Base-by-base conservation (phyloP, 2,113 vertebrate genomes). In the Indicator indicator region DNA sequence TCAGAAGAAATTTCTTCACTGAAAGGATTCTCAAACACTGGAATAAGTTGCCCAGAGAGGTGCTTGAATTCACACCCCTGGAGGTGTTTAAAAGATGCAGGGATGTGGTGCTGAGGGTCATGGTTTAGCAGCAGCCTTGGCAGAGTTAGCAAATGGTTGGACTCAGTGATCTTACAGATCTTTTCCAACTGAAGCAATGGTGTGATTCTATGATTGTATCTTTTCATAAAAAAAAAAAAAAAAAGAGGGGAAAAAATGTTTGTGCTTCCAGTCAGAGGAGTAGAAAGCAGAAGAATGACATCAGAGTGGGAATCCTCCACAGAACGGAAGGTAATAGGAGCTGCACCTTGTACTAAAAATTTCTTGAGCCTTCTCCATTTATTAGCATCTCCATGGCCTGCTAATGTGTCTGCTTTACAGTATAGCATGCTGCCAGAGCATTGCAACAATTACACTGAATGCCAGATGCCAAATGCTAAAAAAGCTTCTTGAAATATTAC, bases 401-500 rank as follows among this genome's bases (percentile, higher is more conserved):
- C n/a, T 88, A 83, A 89, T 81, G 8, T 28, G 8, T 58, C 71
- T 36, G 85, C 69, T 94, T 78, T 77, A 78, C 40, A 91, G 70
- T 19, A 27, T 16, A 83, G 38, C 30, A 36, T 26, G 30, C 36
- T 94, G 94, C 82, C 95, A 95, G 82, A 90, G 44, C 82, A 91
- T 44, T 91, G 91, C 69, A 91, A 78, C 76, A 69, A 93, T 78
- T 85, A 74, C 4, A 12, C 9, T 86, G 65, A 48, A 77, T 81
- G 73, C 93, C 91, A 95, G 54, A 93, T 89, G 73, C 93, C 91
- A 95, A 50, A 93, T 89, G 72, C 89, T 92, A 70, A 85, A 94
- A 96, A 94, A 76, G 55, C 59, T 83, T 64, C 82, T 83, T 94
- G 75, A 95, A 93, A 86, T 95, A 88, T 89, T 91, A 94, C 93